phyloP scores from a whole-genome alignment of 2,888 invertebrate species.

The Ephialtes manifestator region DNA sequence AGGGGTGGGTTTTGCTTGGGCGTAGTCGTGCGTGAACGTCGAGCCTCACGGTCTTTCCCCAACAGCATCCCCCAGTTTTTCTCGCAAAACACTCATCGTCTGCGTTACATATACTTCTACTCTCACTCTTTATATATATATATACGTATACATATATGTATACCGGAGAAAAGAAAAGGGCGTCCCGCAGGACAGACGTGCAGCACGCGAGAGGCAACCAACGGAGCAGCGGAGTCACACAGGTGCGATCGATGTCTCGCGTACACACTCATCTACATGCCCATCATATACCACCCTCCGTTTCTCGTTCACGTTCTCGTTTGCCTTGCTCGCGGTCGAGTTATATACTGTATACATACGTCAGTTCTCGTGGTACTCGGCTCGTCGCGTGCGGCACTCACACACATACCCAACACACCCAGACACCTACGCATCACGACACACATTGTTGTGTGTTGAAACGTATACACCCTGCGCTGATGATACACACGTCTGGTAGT shows the following conservation, averaged over 20 bases:
- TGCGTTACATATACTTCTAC: constrained; percentile 3
- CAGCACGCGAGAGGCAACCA: constrained; percentile 28
- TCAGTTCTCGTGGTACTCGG: background rate
- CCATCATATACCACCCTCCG: constrained; percentile 61
- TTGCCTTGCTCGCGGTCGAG: constrained; percentile 37
- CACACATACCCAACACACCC: background rate
- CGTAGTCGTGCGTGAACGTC: constrained; percentile 44
- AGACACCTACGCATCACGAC: background rate
- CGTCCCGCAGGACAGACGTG: constrained; percentile 67
- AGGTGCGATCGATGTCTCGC: constrained; percentile 80
- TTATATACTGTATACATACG: constrained; percentile 14
- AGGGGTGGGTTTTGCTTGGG: constrained; percentile 5
- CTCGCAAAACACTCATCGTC: constrained; percentile 42
- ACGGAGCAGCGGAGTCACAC: constrained; percentile 55
- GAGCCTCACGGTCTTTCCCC: constrained; percentile 9
- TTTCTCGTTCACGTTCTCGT: constrained; percentile 62
- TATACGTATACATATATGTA: constrained; percentile 1
- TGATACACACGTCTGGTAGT: constrained; percentile 2
- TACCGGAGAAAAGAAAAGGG: constrained; percentile 49
- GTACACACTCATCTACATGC: constrained; percentile 64
- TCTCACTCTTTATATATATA: background rate
- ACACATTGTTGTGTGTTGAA: background rate
- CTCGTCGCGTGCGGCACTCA: constrained; percentile 37
- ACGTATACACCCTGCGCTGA: background rate
- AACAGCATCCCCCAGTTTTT: constrained; percentile 53